phyloP scores from a whole-genome alignment of 2,888 invertebrate species.

The Drosophila seclusa region DNA sequence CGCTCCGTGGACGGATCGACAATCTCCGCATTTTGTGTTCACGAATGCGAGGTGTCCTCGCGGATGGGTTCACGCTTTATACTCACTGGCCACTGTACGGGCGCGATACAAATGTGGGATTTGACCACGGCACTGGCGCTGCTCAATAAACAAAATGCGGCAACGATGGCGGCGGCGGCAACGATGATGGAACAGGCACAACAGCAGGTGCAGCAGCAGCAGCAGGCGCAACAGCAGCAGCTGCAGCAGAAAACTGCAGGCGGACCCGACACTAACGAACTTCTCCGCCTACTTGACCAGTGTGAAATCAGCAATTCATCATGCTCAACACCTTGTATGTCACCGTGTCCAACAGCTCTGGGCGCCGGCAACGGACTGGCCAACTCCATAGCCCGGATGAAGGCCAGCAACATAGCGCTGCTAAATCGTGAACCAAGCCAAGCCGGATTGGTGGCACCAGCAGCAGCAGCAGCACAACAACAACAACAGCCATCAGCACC shows the following conservation, averaged over 20 bases:
- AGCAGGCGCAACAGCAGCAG: not conserved
- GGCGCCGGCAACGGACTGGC: constrained; percentile 66
- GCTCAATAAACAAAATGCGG: constrained; percentile 90
- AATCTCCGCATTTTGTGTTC: constrained; percentile 97
- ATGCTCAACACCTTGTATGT: constrained; percentile 90
- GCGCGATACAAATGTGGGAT: constrained; percentile 99
- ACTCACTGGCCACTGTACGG: constrained; percentile 96
- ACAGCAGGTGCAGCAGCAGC: not conserved
- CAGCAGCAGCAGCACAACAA: not conserved
- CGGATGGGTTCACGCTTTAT: constrained; percentile 96
- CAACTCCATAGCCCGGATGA: constrained; percentile 86
- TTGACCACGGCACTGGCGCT: constrained; percentile 96
- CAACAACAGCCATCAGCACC: constrained; percentile 30
- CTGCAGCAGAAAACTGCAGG: constrained; percentile 86
- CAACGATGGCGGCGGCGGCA: constrained; percentile 78
- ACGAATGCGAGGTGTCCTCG: constrained; percentile 98
- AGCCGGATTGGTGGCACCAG: constrained; percentile 19
- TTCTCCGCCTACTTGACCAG: constrained; percentile 95
- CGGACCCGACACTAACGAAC: constrained; percentile 96
- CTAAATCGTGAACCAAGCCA: constrained; percentile 84
- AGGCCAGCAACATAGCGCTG: constrained; percentile 88
- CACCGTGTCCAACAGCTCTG: constrained; percentile 87
- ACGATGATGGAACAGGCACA: constrained; percentile 2
- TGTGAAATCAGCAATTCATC: constrained; percentile 95
- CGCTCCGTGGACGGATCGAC: constrained; percentile 97